Evolutionary conservation across 2,888 invertebrate genomes (phyloP).

Genomic region (Dasysyrphus tricinctus): DNA sequence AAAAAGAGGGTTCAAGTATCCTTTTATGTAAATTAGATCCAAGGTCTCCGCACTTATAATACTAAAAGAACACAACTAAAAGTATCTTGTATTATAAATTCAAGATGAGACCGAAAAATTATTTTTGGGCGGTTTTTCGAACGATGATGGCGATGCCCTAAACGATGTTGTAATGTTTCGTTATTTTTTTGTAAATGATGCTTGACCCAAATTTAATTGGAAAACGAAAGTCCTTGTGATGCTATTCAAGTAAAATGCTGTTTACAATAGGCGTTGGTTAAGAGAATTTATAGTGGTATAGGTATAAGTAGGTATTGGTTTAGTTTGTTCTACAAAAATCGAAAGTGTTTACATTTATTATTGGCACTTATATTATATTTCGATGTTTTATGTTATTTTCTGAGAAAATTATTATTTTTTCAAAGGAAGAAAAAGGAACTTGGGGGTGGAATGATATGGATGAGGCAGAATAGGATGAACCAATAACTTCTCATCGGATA

Average conservation of each 20-base stretch:
- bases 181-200: slow-evolving; percentile 17
- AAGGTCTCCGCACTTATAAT: neutral
- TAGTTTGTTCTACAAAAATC: too few relatives aligned
- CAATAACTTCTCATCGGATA: too few relatives aligned
- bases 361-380: too few relatives aligned
- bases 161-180: slow-evolving; percentile 25
- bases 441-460: too few relatives aligned
- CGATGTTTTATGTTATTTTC: too few relatives aligned
- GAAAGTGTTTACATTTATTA: too few relatives aligned
- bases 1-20: neutral
- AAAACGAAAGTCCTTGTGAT: slow-evolving; percentile 7
- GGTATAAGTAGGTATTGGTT: too few relatives aligned
- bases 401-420: too few relatives aligned
- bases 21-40: slow-evolving; percentile 19
- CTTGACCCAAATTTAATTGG: slow-evolving; percentile 41
- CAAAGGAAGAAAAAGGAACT: too few relatives aligned
- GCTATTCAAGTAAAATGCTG: neutral
- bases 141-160: slow-evolving; percentile 1
- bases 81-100: slow-evolving; percentile 7
- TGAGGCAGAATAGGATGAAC: too few relatives aligned
- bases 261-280: slow-evolving; percentile 26
- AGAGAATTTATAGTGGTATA: neutral
- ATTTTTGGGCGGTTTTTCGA: slow-evolving; percentile 21
- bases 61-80: neutral
- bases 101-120: slow-evolving; percentile 27